Evolutionary conservation across 2,113 vertebrate genomes (phyloP).

Genomic region (Microtus ochrogaster): DNA sequence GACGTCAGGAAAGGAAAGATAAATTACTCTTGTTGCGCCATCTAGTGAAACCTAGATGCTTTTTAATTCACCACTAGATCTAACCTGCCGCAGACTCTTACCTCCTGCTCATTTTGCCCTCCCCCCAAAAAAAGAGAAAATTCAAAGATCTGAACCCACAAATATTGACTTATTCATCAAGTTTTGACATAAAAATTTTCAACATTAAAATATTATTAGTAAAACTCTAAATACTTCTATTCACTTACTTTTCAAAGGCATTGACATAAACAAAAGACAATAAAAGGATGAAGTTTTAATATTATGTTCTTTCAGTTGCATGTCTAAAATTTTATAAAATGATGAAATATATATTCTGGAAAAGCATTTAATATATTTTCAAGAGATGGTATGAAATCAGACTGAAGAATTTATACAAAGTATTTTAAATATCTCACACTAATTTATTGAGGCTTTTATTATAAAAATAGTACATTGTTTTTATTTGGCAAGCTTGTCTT

Average conservation of each 20-base stretch:
- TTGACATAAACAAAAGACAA: slow-evolving; percentile 37
- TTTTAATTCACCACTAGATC: background rate
- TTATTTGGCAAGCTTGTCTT: slow-evolving; percentile 31
- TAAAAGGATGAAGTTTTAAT: slow-evolving; percentile 29
- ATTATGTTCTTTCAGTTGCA: background rate
- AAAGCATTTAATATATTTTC: slow-evolving; percentile 34
- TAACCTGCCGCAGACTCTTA: background rate
- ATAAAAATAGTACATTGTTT: slow-evolving; percentile 33
- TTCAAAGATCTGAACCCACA: slow-evolving; percentile 4
- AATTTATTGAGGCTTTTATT: slow-evolving; percentile 14
- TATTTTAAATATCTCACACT: slow-evolving; percentile 38
- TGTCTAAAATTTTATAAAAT: slow-evolving; percentile 10
- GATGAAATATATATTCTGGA: background rate
- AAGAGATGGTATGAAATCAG: slow-evolving; percentile 37
- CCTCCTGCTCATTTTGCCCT: background rate
- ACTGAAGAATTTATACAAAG: background rate
- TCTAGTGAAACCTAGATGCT: slow-evolving; percentile 78
- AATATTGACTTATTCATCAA: background rate
- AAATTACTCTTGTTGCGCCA: slow-evolving; percentile 85
- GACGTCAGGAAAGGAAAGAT: slow-evolving; percentile 63
- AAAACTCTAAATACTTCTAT: slow-evolving; percentile 48
- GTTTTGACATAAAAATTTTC: slow-evolving; percentile 39
- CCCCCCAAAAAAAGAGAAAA: background rate
- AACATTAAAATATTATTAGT: slow-evolving; percentile 14
- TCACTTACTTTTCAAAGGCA: slow-evolving; percentile 24